Percentiles rank a stretch among this genome's conserved stretches.
These are phyloP conservation scores for Astur gentilis DNA, from an alignment of 2,113 vertebrate species.

Conservation along the genomic window DNA sequence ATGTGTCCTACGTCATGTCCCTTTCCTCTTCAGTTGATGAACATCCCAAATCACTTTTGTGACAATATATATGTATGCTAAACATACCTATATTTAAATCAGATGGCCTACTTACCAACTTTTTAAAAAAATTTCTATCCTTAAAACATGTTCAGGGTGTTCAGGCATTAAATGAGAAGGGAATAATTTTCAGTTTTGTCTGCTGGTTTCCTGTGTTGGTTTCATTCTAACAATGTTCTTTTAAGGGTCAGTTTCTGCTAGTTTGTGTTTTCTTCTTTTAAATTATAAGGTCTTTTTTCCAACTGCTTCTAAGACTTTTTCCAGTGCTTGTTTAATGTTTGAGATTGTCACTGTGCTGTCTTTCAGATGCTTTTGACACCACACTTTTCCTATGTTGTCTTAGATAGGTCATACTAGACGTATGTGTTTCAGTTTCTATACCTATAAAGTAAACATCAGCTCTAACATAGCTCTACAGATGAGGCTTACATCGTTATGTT, in stretches of 20 bases:
- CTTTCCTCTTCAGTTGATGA: background rate
- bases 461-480: background rate
- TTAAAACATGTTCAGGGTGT: background rate
- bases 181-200: background rate
- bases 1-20: background rate
- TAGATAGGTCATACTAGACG: background rate
- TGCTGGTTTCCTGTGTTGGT: background rate
- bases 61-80: background rate
- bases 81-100: background rate
- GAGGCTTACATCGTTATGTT: background rate
- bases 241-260: background rate
- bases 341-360: background rate
- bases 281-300: background rate
- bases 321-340: background rate
- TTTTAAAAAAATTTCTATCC: background rate
- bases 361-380: background rate
- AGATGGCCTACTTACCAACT: background rate
- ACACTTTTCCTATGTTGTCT: background rate
- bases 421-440: background rate
- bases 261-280: background rate
- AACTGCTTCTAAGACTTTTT: background rate
- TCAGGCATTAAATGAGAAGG: background rate
- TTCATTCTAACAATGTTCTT: background rate
- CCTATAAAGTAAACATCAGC: background rate
- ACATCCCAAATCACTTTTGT: background rate